Percentiles rank a stretch among this genome's conserved stretches.
Evolutionary conservation across 2,113 vertebrate species (phyloP).

Genomic region (Hassar affinis): DNA sequence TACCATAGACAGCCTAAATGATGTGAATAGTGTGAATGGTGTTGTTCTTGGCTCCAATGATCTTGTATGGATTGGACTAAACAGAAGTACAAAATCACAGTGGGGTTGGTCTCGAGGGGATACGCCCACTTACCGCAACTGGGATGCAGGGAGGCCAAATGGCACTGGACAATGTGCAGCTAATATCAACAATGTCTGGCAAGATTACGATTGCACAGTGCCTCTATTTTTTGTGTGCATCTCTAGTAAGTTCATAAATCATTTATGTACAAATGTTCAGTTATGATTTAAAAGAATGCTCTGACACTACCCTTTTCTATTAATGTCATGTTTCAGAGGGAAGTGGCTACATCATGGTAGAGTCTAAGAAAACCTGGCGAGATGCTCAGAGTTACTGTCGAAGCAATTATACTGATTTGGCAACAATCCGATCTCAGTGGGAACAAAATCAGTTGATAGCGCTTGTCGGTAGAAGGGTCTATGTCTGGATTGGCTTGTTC

Average conservation of each 20-base stretch:
- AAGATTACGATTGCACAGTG: not conserved
- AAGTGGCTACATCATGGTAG: conserved; percentile 8
- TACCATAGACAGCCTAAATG: conserved; percentile 21
- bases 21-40: not conserved
- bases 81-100: not conserved
- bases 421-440: conserved; percentile 5
- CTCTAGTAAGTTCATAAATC: conserved; percentile 1
- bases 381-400: conserved; percentile 38
- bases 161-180: not conserved
- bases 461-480: not conserved
- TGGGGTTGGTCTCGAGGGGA: conserved; percentile 46
- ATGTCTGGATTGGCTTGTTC: conserved; percentile 33
- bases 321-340: conserved; percentile 1
- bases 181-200: not conserved
- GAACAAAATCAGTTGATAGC: conserved; percentile 3
- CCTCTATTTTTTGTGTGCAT: conserved; percentile 18
- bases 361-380: not conserved
- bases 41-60: conserved; percentile 14
- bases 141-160: conserved; percentile 5
- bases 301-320: not conserved
- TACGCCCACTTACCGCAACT: not conserved
- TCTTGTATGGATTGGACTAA: conserved; percentile 40
- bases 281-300: not conserved
- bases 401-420: conserved; percentile 11
- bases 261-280: not conserved